Evolutionary conservation across 2,113 vertebrate genomes (phyloP).

Genomic region (Campylorhamphus procurvoides): DNA sequence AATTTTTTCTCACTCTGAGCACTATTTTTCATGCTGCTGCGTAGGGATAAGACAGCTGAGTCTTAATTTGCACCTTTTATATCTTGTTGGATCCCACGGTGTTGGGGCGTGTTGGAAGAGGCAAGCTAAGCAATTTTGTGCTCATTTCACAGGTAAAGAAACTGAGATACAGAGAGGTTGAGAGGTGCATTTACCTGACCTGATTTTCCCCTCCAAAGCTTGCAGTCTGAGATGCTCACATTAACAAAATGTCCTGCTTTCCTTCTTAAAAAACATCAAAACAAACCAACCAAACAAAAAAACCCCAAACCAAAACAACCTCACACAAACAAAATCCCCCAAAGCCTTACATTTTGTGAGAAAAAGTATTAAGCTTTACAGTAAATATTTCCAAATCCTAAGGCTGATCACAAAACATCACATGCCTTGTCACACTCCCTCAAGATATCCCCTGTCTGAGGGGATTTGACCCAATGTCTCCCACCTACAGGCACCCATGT

Average conservation of each 20-base stretch:
- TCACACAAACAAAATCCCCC: not conserved
- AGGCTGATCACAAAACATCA: not conserved
- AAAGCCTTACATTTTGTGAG: not conserved
- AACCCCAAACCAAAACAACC: not conserved
- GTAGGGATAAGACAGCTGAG: not conserved
- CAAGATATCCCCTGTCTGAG: not conserved
- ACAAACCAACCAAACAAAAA: not conserved
- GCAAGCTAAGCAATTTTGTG: not conserved
- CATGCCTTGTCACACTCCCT: not conserved
- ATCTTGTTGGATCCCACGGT: not conserved
- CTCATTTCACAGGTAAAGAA: not conserved
- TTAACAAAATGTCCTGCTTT: not conserved
- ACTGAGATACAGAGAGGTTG: not conserved
- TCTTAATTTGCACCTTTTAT: not conserved
- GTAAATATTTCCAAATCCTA: not conserved
- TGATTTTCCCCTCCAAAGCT: not conserved
- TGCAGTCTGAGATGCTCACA: not conserved
- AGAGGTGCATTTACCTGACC: not conserved
- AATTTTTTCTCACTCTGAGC: not conserved
- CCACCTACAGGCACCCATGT: not conserved
- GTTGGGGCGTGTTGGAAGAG: rapidly evolving
- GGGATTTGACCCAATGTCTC: not conserved
- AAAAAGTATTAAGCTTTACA: not conserved
- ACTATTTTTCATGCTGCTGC: not conserved
- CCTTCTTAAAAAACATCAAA: not conserved